These are phyloP conservation scores for Scortum barcoo DNA, from an alignment of 2,113 vertebrate species.

Conservation along the genomic window DNA sequence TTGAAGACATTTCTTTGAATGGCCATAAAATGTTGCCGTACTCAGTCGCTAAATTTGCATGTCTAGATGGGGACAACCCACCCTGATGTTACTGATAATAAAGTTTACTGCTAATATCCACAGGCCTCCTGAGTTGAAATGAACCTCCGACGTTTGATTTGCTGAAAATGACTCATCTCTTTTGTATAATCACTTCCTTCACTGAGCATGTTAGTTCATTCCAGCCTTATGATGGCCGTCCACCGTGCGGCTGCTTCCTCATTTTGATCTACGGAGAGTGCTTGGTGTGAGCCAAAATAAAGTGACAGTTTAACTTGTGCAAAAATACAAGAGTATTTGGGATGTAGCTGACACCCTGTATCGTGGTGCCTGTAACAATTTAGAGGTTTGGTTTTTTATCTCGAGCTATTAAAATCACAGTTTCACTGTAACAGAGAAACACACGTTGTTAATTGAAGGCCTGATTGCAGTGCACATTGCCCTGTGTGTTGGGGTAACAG, in stretches of 20 bases:
- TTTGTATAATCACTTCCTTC: constrained; percentile 2
- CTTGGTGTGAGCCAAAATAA: constrained; percentile 23
- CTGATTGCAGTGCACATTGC: constrained; percentile 32
- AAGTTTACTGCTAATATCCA: constrained; percentile 1
- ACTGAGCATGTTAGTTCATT: neutral
- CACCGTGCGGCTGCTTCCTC: neutral
- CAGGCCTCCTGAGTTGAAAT: constrained; percentile 36
- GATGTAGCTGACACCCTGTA: constrained; percentile 42
- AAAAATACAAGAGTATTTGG: constrained; percentile 55
- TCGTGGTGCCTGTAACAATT: neutral
- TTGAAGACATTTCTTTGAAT: constrained; percentile 35
- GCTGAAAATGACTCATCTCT: neutral
- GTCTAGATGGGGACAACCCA: constrained; percentile 14
- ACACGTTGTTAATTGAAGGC: constrained; percentile 5
- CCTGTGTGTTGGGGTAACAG: neutral
- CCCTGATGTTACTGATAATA: constrained; percentile 19
- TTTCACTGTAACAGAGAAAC: neutral
- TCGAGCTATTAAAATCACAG: constrained; percentile 10
- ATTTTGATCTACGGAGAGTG: neutral
- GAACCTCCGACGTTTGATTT: neutral
- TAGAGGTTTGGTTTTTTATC: constrained; percentile 10
- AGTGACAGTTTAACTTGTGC: constrained; percentile 55
- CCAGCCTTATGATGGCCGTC: neutral
- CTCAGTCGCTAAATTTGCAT: constrained; percentile 20
- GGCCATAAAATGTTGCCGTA: constrained; percentile 14